Evolutionary conservation across 92 coral and sea anemone genomes (phyloP), one percentile per base, ranked within the genome.

Genomic region (Epizoanthus fatuus): DNA sequence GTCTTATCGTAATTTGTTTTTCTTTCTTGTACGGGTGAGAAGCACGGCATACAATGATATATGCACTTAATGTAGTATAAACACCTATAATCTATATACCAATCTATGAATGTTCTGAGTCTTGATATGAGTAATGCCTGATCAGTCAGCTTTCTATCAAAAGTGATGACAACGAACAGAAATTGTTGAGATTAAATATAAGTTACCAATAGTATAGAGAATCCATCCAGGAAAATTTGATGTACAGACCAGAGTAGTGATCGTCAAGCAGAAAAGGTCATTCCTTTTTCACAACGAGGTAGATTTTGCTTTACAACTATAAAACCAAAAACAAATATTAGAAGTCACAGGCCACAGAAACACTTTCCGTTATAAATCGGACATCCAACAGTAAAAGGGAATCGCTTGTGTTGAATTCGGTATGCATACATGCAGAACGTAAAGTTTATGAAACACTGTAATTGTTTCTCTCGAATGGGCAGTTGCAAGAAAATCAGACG

Each of bases 41-140:
- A 75, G 19, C 35, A 75, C 40, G 40, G 22, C 35, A 75, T 7
- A 56, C 67, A 75, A 75, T 35, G 52, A 55, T 56, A 7, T 55
- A 32, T 20, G 2, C 15, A 38, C 0, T 51, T 71, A 4, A 69
- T 2, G 14, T 3, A 12, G 45, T 19, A 51, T 56, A 22, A 29
- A 66, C 16, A 13, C 25, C 35, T 3, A 35, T 35, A 12, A 13
- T 14, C 35, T 3, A 35, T 35, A 12, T 22, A 4, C 13, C 38
- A 32, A 32, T 64, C 40, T 63, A 63, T 64, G 45, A 64, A 32
- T 39, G 20, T 10, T 49, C 35, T 54, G 11, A 49, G 53, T 9
- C 10, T 49, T 49, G 53, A 49, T 49, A 49, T 49, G 9, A 49
- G 13, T 12, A 49, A 49, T 49, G 53, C 11, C 53, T 49, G 53